phyloP scores from a whole-genome alignment of 2,113 vertebrate genomes.

The Zosterops pallidus region DNA sequence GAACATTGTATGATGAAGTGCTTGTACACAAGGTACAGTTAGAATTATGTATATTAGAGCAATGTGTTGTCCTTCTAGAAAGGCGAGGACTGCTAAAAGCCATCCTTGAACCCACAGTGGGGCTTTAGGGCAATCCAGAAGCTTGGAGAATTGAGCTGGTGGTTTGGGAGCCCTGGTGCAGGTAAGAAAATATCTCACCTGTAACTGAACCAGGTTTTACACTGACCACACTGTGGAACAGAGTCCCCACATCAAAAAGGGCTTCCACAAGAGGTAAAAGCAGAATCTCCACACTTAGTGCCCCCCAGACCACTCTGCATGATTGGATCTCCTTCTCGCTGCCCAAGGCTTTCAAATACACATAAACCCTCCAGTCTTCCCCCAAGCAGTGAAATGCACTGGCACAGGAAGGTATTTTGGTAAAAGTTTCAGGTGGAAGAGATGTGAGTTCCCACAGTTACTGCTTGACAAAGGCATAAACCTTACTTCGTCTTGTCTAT shows the following conservation, averaged over 20 bases:
- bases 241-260: neutral
- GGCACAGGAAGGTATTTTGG: neutral
- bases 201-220: neutral
- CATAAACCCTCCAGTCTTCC: fast-evolving
- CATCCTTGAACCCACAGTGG: neutral
- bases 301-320: neutral
- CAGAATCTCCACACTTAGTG: fast-evolving
- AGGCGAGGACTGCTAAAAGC: neutral
- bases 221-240: fast-evolving
- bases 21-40: neutral
- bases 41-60: neutral
- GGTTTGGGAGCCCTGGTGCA: neutral
- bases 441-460: neutral
- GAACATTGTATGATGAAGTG: neutral
- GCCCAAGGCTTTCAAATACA: neutral
- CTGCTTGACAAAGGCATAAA: neutral
- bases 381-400: neutral
- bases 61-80: neutral
- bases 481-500: neutral
- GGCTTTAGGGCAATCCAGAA: neutral
- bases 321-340: neutral
- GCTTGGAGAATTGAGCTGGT: neutral
- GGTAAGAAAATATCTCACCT: neutral
- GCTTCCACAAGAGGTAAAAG: neutral
- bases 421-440: neutral